These are phyloP conservation scores for Forbesichthys agassizii DNA, from an alignment of 2,113 vertebrate genomes.

Conservation along the genomic window DNA sequence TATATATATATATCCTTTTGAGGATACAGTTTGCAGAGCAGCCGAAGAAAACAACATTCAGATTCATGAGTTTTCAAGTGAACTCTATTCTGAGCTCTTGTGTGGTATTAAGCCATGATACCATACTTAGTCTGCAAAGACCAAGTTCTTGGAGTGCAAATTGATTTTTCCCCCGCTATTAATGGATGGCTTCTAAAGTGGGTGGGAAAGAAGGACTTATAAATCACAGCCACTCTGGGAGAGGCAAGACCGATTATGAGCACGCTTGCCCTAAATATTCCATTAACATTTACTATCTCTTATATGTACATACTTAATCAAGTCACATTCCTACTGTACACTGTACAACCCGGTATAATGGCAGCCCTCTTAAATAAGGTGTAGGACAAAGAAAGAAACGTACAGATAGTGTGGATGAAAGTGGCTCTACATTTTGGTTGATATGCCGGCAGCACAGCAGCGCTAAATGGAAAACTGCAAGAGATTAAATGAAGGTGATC, in stretches of 20 bases:
- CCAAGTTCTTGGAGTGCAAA: slow-evolving; percentile 35
- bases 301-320: too few species aligned
- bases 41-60: slow-evolving; percentile 55
- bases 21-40: neutral
- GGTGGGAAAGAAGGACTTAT: slow-evolving; percentile 41
- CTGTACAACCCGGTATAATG: too few species aligned
- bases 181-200: slow-evolving; percentile 46
- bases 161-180: slow-evolving; percentile 48
- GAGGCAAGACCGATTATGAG: slow-evolving; percentile 14
- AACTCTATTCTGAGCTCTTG: slow-evolving; percentile 48
- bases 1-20: neutral
- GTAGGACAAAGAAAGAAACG: too few species aligned
- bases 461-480: too few species aligned
- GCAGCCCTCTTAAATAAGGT: too few species aligned
- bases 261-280: neutral
- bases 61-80: slow-evolving; percentile 48
- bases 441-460: too few species aligned
- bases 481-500: neutral
- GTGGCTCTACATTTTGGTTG: too few species aligned
- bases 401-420: too few species aligned
- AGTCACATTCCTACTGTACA: too few species aligned
- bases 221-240: slow-evolving; percentile 45
- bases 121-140: slow-evolving; percentile 63
- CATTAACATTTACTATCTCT: neutral
- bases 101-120: slow-evolving; percentile 31